phyloP scores from a whole-genome alignment of 1,140 invertebrate species.

The Hyles euphorbiae region DNA sequence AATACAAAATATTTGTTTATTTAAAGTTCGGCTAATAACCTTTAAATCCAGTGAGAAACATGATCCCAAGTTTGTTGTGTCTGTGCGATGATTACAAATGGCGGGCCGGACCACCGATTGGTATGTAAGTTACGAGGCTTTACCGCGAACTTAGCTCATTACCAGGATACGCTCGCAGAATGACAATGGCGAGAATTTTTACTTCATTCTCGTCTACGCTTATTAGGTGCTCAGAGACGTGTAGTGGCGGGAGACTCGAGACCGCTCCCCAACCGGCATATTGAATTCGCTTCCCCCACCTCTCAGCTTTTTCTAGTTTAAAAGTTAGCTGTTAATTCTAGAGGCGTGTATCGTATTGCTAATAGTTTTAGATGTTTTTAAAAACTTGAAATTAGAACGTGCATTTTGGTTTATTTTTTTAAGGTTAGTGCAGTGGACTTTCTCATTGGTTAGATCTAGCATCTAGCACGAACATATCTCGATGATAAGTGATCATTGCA shows the following conservation, averaged over 20 bases:
- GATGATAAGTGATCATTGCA: too few relatives aligned
- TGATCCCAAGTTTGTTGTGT: slow-evolving; percentile 62
- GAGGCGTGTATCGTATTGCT: too few relatives aligned
- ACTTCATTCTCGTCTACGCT: slow-evolving; percentile 58
- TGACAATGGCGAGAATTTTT: slow-evolving; percentile 69
- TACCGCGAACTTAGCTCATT: slow-evolving; percentile 72
- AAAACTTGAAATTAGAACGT: too few relatives aligned
- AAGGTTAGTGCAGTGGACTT: too few relatives aligned
- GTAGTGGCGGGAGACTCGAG: slow-evolving; percentile 32
- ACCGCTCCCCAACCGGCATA: slow-evolving; percentile 30
- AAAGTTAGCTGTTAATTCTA: neutral
- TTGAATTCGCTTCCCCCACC: slow-evolving; percentile 31
- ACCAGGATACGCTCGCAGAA: slow-evolving; percentile 57
- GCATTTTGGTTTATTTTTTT: too few relatives aligned
- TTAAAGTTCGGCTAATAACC: slow-evolving; percentile 4
- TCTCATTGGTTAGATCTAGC: too few relatives aligned
- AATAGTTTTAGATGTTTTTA: too few relatives aligned
- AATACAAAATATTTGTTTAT: neutral
- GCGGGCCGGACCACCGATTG: slow-evolving; percentile 46
- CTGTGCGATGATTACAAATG: slow-evolving; percentile 62
- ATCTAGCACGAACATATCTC: too few relatives aligned
- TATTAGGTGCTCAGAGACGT: slow-evolving; percentile 52
- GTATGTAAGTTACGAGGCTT: slow-evolving; percentile 69
- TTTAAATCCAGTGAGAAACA: slow-evolving; percentile 34
- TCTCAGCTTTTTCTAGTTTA: neutral